Evolutionary conservation across 2,888 invertebrate genomes (phyloP), one percentile per base, ranked within the genome.

Genomic region (Trachelus tabidus): DNA sequence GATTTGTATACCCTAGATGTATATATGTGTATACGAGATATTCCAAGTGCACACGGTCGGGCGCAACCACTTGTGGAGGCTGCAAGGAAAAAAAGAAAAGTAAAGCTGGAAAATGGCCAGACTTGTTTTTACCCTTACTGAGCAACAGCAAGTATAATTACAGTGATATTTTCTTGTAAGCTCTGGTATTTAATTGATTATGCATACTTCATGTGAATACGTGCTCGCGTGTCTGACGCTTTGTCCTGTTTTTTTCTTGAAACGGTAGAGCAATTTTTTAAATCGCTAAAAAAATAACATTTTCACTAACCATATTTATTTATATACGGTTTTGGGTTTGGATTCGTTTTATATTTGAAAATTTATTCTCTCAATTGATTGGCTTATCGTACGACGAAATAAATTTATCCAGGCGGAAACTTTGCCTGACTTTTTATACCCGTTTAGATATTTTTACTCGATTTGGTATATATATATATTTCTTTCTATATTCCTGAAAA

Each of bases 31-130:
- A 56, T 56, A 56, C 56, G 56, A 56, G 23, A 56, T 56, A 71
- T 31, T 34, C 33, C 15, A 71, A 71, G 75, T 76, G 73, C 68
- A 40, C 76, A 75, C 75, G 83, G 81, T 81, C 85, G 86, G 85
- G 81, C 88, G 86, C 89, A 90, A 90, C 91, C 90, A 90, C 90
- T 89, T 90, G 90, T 90, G 87, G 90, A 87, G 81, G 88, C 83
- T 78, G 76, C 69, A 76, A 76, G 78, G 69, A 78, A 75, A 80
- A 79, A 81, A 79, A 77, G 77, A 79, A 34, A 79, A 68, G 40
- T 35, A 68, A 79, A 31, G 15, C 33, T 71, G 73, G 69, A 30
- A 37, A 69, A 73, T 34, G 71, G 37, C 69, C 71, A 56, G 71
- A 34, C 30, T 0, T 23, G 56, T 56, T 56, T 56, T 56, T 56